Evolutionary conservation across 23 tunicate species (phyloP), one percentile per base, ranked within the genome.

Genomic region (Trididemnum miniatum): DNA sequence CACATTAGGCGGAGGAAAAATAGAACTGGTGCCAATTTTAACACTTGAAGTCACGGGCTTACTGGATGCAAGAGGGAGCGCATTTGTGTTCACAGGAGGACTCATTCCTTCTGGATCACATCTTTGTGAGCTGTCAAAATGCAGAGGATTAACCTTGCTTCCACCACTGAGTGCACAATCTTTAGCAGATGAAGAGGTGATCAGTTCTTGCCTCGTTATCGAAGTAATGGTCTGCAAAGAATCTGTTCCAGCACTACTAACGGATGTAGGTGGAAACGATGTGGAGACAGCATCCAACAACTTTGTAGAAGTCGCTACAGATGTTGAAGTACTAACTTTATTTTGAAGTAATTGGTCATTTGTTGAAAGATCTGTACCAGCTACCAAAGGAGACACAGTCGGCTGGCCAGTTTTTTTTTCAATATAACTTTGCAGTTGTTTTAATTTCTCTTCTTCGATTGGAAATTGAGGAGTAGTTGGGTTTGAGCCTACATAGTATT

Each of bases 71-170:
- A 62, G 1, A 2, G 71, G 32, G n/a, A 31, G 66, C 25, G 80
- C 72, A 25, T 39, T 44, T 20, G 81, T 1, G 24, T 54, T 73
- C 51, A 86, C 60, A 1, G 90, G 90, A 44, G 84, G 90, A 59
- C 90, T 86, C 90, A 86, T 86, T n/a, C 90, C 90, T 79, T 86
- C 90, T 2, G 90, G 90, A 20, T 78, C 90, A 59, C 72, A 80
- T 51, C 90, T 79, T 51, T 79, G 65, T 0, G 36, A 29, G 33
- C 36, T 33, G 1, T 65, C 76, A 37, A 51, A 20, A 26, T 77
- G 65, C 3, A 52, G 24, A 36, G 80, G 59, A 69, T 31, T 69
- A 20, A 59, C 59, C 38, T 20, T 73, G 3, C 2, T 3, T 3
- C 7, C 59, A 24, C 59, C 59, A 5, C 20, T 28, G 2, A 1